Evolutionary conservation across 1,140 invertebrate species (phyloP).

Genomic region (Lethocerus indicus): DNA sequence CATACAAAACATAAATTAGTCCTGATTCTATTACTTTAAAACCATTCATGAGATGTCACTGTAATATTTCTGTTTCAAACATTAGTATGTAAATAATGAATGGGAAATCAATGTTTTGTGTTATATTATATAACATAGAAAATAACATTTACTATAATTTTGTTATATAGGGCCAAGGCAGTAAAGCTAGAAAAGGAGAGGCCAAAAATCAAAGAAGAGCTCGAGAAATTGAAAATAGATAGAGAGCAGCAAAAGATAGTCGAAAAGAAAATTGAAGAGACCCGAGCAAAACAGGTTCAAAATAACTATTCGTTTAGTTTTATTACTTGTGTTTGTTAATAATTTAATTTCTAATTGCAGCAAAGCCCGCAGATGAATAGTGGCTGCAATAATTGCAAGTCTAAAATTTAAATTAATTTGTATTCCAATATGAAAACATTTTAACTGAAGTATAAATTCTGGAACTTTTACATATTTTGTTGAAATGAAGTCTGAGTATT

Average conservation of each 20-base stretch:
- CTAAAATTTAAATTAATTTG: not conserved
- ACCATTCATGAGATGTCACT: not conserved
- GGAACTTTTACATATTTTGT: not conserved
- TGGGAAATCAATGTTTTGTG: no score
- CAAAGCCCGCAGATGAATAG: not conserved
- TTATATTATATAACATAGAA: no score
- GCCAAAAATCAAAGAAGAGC: constrained; percentile 1
- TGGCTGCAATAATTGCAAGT: not conserved
- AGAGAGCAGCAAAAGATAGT: constrained; percentile 5
- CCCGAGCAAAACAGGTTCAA: constrained; percentile 1
- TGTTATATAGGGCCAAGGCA: not conserved
- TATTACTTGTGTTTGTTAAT: not conserved
- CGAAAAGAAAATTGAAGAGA: constrained; percentile 5
- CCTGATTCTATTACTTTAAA: not conserved
- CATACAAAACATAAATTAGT: no score
- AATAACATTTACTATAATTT: not conserved
- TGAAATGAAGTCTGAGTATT: no score
- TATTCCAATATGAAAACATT: not conserved
- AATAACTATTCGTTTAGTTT: not conserved
- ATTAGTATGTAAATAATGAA: no score
- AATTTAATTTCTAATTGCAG: not conserved
- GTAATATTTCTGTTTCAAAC: no score
- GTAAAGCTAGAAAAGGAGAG: not conserved
- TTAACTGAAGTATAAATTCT: not conserved
- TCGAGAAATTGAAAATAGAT: not conserved